Evolutionary conservation across 2,888 invertebrate species (phyloP).

Genomic region (Chloromyia formosa): DNA sequence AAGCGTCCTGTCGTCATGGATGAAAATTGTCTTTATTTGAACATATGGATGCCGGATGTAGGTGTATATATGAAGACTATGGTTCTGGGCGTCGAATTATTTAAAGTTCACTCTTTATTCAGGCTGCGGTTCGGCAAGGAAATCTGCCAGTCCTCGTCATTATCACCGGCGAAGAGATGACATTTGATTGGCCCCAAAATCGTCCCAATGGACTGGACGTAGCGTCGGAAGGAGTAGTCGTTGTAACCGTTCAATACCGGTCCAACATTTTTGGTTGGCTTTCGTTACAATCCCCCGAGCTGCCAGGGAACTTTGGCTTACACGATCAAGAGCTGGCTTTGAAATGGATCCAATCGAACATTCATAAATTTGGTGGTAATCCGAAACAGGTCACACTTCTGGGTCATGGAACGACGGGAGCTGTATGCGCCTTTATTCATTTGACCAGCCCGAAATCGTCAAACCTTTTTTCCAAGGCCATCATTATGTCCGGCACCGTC

Average conservation of each 20-base stretch:
- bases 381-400: constrained; percentile 79
- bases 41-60: constrained; percentile 88
- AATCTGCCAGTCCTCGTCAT: constrained; percentile 70
- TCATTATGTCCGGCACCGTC: constrained; percentile 71
- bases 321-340: constrained; percentile 86
- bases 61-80: constrained; percentile 44
- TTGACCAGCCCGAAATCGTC: constrained; percentile 68
- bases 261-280: constrained; percentile 77
- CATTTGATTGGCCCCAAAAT: constrained; percentile 71
- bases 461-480: constrained; percentile 73
- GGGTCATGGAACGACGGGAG: constrained; percentile 82
- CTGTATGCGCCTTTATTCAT: constrained; percentile 74
- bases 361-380: constrained; percentile 82
- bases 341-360: constrained; percentile 79
- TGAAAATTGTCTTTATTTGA: constrained; percentile 90
- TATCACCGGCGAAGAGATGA: constrained; percentile 67
- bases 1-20: constrained; percentile 53
- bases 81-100: not conserved
- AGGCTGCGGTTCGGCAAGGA: constrained; percentile 63
- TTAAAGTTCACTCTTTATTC: constrained; percentile 30
- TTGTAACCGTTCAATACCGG: constrained; percentile 76
- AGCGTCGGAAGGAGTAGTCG: constrained; percentile 75
- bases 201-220: constrained; percentile 75
- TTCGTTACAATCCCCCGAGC: constrained; percentile 60
- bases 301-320: constrained; percentile 84